Conservation (phyloP, 2,888 invertebrate species). For the Eupithecia inturbata region DNA sequence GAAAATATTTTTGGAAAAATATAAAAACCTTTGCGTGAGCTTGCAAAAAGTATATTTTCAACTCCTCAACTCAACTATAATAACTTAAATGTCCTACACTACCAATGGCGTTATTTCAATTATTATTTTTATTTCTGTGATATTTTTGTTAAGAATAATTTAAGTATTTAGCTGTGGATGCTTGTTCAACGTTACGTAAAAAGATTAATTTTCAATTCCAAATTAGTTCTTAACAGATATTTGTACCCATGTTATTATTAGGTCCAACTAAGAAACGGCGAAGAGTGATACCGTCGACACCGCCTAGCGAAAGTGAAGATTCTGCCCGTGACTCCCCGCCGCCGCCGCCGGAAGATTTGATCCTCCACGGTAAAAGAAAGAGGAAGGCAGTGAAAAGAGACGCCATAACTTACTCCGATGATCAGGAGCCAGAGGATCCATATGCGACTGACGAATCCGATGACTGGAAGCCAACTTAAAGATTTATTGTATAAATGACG, state of each 20-base stretch:
- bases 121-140: conserved; percentile 1
- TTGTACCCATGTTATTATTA: conserved; percentile 21
- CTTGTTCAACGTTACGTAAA: neutral
- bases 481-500: neutral
- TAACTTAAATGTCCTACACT: neutral
- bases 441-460: conserved; percentile 78
- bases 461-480: conserved; percentile 73
- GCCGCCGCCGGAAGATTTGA: conserved; percentile 42
- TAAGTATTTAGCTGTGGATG: neutral
- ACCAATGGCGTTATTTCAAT: neutral
- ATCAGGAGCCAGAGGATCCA: conserved; percentile 67
- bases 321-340: conserved; percentile 42
- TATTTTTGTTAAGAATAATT: neutral
- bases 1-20: conserved; percentile 13
- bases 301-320: conserved; percentile 32
- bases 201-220: neutral
- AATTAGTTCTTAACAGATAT: neutral
- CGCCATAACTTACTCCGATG: conserved; percentile 58
- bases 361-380: conserved; percentile 63
- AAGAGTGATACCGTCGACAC: conserved; percentile 14
- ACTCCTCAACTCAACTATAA: too few species aligned
- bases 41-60: conserved; percentile 10
- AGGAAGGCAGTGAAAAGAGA: conserved; percentile 55
- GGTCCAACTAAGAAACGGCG: conserved; percentile 27
- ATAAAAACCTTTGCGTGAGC: conserved; percentile 13